These are phyloP conservation scores for Conus canariensis DNA, from an alignment of 2,888 invertebrate genomes.

Conservation along the genomic window DNA sequence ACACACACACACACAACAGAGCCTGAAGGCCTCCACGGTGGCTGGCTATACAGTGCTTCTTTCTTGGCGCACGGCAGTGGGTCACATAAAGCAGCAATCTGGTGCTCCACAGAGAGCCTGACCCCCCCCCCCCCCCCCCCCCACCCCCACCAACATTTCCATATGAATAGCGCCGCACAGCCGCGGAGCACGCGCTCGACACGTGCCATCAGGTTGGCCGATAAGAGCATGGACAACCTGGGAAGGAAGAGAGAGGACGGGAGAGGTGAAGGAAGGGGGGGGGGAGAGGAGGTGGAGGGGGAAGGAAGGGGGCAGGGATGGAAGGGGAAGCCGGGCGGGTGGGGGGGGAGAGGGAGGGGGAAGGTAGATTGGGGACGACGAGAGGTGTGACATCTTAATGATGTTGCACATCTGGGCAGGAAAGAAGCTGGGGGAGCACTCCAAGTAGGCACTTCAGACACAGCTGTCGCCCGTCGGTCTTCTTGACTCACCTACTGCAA, in stretches of 20 bases:
- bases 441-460: neutral
- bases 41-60: no score
- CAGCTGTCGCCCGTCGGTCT: neutral
- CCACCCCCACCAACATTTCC: neutral
- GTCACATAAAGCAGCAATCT: neutral
- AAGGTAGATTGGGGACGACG: no score
- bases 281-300: neutral
- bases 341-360: neutral
- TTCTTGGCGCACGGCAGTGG: neutral
- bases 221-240: neutral
- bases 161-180: neutral
- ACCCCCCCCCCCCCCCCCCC: no score
- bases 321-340: neutral
- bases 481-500: neutral
- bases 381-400: neutral
- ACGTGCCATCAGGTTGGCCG: neutral
- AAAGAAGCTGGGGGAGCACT: no score
- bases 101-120: neutral
- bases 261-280: neutral
- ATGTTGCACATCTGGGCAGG: conserved; percentile 2
- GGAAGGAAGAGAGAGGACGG: neutral
- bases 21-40: no score
- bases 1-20: conserved; percentile 8
- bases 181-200: neutral
- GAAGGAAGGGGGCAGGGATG: neutral